phyloP scores from a whole-genome alignment of 92 coral and sea anemone species.

The Hydrozoanthus gracilis region DNA sequence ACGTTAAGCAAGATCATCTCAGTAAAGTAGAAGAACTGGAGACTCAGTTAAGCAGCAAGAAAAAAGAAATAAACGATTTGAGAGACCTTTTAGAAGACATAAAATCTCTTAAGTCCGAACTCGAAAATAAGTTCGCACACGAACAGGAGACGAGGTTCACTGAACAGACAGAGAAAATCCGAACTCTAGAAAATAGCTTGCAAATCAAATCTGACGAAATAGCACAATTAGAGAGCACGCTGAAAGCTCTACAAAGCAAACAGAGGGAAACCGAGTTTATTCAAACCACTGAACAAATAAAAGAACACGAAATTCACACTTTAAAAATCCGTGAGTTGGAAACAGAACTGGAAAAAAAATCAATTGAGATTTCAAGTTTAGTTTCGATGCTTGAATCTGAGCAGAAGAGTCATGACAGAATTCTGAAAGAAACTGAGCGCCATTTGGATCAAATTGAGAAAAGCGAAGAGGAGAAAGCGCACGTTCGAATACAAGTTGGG shows the following conservation, averaged over 20 bases:
- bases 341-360: constrained; percentile 57
- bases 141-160: constrained; percentile 54
- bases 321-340: constrained; percentile 63
- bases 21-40: constrained; percentile 30
- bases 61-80: constrained; percentile 37
- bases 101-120: constrained; percentile 47
- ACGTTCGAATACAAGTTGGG: constrained; percentile 52
- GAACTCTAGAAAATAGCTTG: constrained; percentile 59
- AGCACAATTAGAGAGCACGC: constrained; percentile 18
- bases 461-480: constrained; percentile 72
- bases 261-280: constrained; percentile 56
- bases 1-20: constrained; percentile 48
- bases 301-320: constrained; percentile 64
- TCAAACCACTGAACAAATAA: constrained; percentile 56
- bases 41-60: constrained; percentile 45
- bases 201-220: constrained; percentile 55
- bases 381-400: constrained; percentile 80
- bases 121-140: constrained; percentile 38
- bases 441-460: constrained; percentile 76
- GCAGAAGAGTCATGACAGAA: constrained; percentile 85
- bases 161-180: constrained; percentile 57
- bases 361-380: constrained; percentile 63
- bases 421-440: constrained; percentile 84
- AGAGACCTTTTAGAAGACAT: constrained; percentile 55
- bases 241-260: constrained; percentile 48